Evolutionary conservation across 2,888 invertebrate genomes (phyloP), one percentile per base, ranked within the genome.

Genomic region (Cephus rjabovi): DNA sequence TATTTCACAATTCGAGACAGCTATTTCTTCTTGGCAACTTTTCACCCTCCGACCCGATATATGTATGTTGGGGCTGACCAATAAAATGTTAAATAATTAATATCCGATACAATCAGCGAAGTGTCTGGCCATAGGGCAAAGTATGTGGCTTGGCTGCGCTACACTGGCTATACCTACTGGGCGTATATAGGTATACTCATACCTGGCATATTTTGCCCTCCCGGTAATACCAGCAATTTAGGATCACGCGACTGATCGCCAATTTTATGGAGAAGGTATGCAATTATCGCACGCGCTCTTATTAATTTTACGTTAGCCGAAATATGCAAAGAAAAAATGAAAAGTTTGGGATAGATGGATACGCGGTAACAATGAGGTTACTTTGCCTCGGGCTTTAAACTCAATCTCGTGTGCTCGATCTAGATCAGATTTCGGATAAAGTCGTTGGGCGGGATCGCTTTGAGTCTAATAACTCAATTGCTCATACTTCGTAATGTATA

Each of bases 401-500:
- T 23, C 69, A 34, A n/a, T 70, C 35, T 71, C 77, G 12, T 33
- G 33, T 15, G 34, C 34, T 40, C 71, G 70, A 76, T 78, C 68
- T 73, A 56, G 35, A 78, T 78, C 68, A 71, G 68, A 76, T 76
- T 69, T 76, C 68, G 35, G 76, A 78, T 78, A 78, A 78, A 78
- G 75, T 73, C 75, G 73, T 76, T 78, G 78, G 78, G 78, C 75
- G 78, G 75, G 75, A 78, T 68, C 69, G 23, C 30, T 30, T 76
- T 76, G 40, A 78, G 75, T 76, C 69, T 78, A 78, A 78, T 78
- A 78, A 78, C 78, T 78, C 75, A 78, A 78, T 78, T 71, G 31
- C 71, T 30, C 3, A 11, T 71, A 30, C 71, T 30, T 34, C 12
- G 33, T 30, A 56, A 9, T 6, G 6, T 23, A 56, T 23, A 56